Base-by-base conservation (phyloP, 2,797 vertebrate species). In the Spatula versicolor region DNA sequence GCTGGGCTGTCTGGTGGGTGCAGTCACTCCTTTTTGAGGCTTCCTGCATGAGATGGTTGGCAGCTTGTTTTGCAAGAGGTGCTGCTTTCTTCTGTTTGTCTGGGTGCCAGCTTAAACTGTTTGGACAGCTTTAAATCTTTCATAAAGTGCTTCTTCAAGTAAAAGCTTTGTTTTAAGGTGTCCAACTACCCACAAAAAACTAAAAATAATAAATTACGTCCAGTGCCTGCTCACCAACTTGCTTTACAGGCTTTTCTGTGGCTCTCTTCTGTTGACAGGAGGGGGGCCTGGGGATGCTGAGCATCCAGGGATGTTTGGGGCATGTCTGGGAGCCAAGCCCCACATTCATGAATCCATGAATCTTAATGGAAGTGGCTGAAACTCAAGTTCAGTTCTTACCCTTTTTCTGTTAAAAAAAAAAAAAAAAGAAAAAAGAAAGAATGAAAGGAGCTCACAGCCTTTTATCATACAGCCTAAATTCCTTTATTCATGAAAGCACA, bases 111-210 rank as follows among this genome's bases (percentile, higher is more conserved):
- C 35, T 60, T 82, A 60, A 84, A 68, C 41, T 62, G 33, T 64
- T 75, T 89, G 90, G 54, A 55, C 0, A 1, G 35, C 23, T 94
- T 84, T 86, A 84, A 82, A 84, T 83, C 55, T 89, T 92, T 62
- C 52, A 45, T 59, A 73, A 82, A 86, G 71, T 8, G 6, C 39
- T 30, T 80, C 43, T 82, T 7, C 50, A 75, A 86, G 58, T 75
- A 81, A 89, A 89, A 87, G 37, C 41, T 91, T 89, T 72, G 17
- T 64, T 88, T 92, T 71, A 79, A 92, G 62, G 41, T 83, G 41
- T 76, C 41, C 52, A 52, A 25, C 54, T 80, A 28, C 69, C 66
- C 62, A 59, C 71, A 86, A 83, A 71, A 37, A 26, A 14, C 73
- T 86, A 84, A 90, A 91, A 93, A 73, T 60, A 88, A 73, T 91